Evolutionary conservation across 1,140 invertebrate genomes (phyloP), one percentile per base, ranked within the genome.

Genomic region (Goniozus legneri): DNA sequence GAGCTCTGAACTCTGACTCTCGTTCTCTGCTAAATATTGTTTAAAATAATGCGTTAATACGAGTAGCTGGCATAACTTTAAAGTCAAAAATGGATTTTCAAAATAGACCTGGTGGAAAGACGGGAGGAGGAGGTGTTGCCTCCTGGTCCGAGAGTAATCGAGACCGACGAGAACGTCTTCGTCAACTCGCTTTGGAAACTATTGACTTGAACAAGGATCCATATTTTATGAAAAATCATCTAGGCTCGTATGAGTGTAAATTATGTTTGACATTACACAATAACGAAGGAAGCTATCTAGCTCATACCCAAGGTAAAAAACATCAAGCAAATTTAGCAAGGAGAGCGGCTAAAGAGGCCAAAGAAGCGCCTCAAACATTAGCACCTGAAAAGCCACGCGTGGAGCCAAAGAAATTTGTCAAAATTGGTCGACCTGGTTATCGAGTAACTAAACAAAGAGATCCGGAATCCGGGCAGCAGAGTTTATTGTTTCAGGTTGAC

Each of bases 251-350:
- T 78, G 97, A 99, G 77, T 99, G 97, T 73, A 99, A 99, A 79
- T 75, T 99, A 0, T 99, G 97, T 81, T 73, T 99, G 13, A 99
- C 97, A 1, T 78, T 99, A 8, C 97, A 99, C 69, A 99, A 99
- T 64, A 99, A 99, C 79, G 97, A 99, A 77, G 97, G 97, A 2
- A 98, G 94, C 69, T 99, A 99, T 69, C 79, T 99, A 59, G 97
- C 97, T 10, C 97, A 99, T 64, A 99, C 97, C 0, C 97, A 99
- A 76, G 97, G 97, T 13, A 99, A 99, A 70, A 99, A 99, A 64
- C 97, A 99, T 90, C 97, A 99, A 74, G 92, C 95, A 1, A 99
- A 99, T 78, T 81, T 99, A 64, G 97, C 96, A 6, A 80, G 97
- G 27, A 79, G 97, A 77, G 97, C 97, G 38, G 97, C 97, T 0